phyloP scores from a whole-genome alignment of 2,888 invertebrate genomes.

The Mythimna albipuncta region DNA sequence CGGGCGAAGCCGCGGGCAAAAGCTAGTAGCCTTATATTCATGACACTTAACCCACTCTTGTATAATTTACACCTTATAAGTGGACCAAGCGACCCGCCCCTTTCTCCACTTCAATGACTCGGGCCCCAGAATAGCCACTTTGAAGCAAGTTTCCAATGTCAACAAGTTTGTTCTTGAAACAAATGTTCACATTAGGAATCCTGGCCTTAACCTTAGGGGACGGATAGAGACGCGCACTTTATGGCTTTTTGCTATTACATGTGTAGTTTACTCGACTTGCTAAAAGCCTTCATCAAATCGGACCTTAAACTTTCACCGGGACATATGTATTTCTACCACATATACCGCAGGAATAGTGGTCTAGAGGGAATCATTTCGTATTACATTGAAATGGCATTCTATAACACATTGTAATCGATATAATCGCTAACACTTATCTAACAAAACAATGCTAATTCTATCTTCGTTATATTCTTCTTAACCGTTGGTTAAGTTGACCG shows the following conservation, averaged over 20 bases:
- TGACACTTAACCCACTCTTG: slow-evolving; percentile 1
- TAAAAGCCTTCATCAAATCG: slow-evolving; percentile 45
- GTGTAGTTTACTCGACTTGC: slow-evolving; percentile 41
- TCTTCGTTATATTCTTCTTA: slow-evolving; percentile 11
- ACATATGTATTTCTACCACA: slow-evolving; percentile 30
- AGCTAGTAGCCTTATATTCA: too few species aligned
- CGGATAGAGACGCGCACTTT: slow-evolving; percentile 50
- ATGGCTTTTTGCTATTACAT: slow-evolving; percentile 56
- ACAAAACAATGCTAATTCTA: background rate
- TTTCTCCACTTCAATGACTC: slow-evolving; percentile 47
- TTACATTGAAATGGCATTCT: background rate
- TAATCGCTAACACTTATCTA: background rate
- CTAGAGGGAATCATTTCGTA: slow-evolving; percentile 27
- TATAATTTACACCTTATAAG: slow-evolving; percentile 21
- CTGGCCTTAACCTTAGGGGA: slow-evolving; percentile 52
- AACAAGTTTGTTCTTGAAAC: slow-evolving; percentile 53
- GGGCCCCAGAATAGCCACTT: slow-evolving; percentile 45
- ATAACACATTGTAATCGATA: background rate
- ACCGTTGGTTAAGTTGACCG: slow-evolving; percentile 15
- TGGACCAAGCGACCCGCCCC: slow-evolving; percentile 39
- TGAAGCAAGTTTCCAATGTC: slow-evolving; percentile 54
- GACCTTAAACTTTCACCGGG: slow-evolving; percentile 27
- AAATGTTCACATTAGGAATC: slow-evolving; percentile 51
- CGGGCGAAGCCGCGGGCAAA: too few species aligned
- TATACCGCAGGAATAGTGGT: slow-evolving; percentile 19